Base-by-base conservation (phyloP, 2,888 invertebrate species). In the Deilephila porcellus region DNA sequence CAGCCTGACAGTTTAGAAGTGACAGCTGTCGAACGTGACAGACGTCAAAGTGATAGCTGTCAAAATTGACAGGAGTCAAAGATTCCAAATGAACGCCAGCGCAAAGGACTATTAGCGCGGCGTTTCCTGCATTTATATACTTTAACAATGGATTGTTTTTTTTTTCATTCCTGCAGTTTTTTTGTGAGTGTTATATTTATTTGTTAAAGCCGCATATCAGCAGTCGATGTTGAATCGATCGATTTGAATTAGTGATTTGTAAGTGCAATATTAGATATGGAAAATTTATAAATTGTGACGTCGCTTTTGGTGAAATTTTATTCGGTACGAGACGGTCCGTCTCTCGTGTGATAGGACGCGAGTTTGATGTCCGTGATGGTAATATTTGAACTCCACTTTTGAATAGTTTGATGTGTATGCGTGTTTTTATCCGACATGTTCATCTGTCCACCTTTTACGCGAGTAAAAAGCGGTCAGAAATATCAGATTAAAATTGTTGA, bases 1-100 rank as follows among this genome's bases (percentile, higher is more conserved):
- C 71, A 98, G 97, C 87, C 96, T 98, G 95, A 97, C 97, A 74
- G 97, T 97, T 87, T 97, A 78, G 75, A 19, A 72, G 14, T 25
- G 25, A 73, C 56, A 32, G 32, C 56, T 59, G 70, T 56, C 70
- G 34, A 29, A 25, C 6, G 8, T 29, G 29, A 60, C 59, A 20
- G 34, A 14, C 29, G 71, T 71, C 34, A 34, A 19, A 2, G 5
- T 19, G 53, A 56, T 19, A 19, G 53, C 19, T n/a, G 56, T 56
- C 19, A 56, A n/a, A 45, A 45, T 11, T n/a, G 56, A 56, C 56
- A n/a, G 56, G 6, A 52, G 52, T 52, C 25, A 67, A 67, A 25
- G 25, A 45, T 56, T 67, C 45, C 67, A 45, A 67, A 67, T 20
- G 37, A 14, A 67, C 52, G 67, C 67, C 25, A 14, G 45, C 67